These are phyloP conservation scores for Drosophila nikananu DNA, from an alignment of 1,140 invertebrate species.

Conservation along the genomic window DNA sequence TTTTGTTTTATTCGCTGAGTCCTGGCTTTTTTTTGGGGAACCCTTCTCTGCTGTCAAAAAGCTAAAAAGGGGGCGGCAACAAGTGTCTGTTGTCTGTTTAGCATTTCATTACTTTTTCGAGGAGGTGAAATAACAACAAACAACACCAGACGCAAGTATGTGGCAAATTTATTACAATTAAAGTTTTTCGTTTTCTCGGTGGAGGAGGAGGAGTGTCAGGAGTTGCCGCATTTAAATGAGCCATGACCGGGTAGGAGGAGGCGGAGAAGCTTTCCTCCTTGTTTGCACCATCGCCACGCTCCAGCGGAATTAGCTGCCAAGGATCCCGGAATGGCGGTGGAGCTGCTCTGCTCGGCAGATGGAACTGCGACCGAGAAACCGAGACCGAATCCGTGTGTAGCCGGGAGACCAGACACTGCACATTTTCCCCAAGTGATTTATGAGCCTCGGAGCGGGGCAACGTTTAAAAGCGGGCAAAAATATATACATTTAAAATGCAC, in stretches of 20 bases:
- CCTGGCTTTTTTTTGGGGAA: neutral
- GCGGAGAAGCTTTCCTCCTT: conserved; percentile 12
- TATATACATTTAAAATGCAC: conserved; percentile 36
- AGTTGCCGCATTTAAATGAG: conserved; percentile 69
- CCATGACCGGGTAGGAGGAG: conserved; percentile 35
- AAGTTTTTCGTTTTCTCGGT: conserved; percentile 43
- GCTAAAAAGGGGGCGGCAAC: conserved; percentile 42
- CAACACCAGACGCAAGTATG: conserved; percentile 41
- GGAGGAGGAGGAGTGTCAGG: conserved; percentile 28
- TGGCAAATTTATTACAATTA: conserved; percentile 80
- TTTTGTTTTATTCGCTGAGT: conserved; percentile 7
- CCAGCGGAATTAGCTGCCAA: conserved; percentile 49
- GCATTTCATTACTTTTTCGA: conserved; percentile 54
- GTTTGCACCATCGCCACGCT: conserved; percentile 25
- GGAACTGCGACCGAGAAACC: conserved; percentile 22
- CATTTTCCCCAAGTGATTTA: conserved; percentile 78
- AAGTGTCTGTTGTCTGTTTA: conserved; percentile 59
- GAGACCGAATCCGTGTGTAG: conserved; percentile 24
- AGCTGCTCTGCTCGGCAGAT: conserved; percentile 30
- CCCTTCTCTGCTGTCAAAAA: conserved; percentile 21
- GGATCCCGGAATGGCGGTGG: conserved; percentile 25
- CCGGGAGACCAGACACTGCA: conserved; percentile 47
- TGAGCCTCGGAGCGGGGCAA: conserved; percentile 64
- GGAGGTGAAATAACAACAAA: conserved; percentile 21
- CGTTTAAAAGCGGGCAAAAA: conserved; percentile 72